Percentiles rank a stretch among this genome's conserved stretches.
Evolutionary conservation across 1,140 invertebrate species (phyloP).

Genomic region (Dendrolimus punctatus): DNA sequence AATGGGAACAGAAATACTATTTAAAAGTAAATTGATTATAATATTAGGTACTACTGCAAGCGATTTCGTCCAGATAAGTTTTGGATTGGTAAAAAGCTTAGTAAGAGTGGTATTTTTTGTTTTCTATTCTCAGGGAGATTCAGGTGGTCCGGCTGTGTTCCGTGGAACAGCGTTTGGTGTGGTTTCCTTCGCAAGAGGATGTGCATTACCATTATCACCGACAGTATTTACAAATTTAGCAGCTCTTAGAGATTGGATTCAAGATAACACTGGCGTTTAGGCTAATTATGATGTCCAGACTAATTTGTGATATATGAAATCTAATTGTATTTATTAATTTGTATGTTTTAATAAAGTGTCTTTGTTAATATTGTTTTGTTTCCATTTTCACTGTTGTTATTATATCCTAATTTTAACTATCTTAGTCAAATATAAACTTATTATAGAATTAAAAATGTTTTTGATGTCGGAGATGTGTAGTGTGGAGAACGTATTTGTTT

Average conservation of each 20-base stretch:
- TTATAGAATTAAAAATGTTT: too few relatives aligned
- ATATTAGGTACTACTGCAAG: too few relatives aligned
- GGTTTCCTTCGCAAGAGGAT: slow-evolving; percentile 60
- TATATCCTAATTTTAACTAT: too few relatives aligned
- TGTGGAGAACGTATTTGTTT: too few relatives aligned
- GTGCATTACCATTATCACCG: slow-evolving; percentile 56
- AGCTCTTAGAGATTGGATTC: slow-evolving; percentile 54
- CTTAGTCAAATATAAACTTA: too few relatives aligned
- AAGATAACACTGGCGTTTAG: slow-evolving; percentile 56
- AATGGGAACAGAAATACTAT: too few relatives aligned
- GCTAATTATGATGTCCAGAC: slow-evolving; percentile 1
- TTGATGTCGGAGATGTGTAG: too few relatives aligned
- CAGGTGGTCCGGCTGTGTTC: slow-evolving; percentile 61
- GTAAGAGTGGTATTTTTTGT: neutral
- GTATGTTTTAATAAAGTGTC: neutral
- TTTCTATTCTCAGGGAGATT: slow-evolving; percentile 49
- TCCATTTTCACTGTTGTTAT: too few relatives aligned
- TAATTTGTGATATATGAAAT: slow-evolving; percentile 2
- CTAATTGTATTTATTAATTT: neutral
- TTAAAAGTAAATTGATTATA: too few relatives aligned
- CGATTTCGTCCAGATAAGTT: too few relatives aligned
- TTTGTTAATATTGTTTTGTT: too few relatives aligned
- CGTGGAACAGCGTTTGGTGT: slow-evolving; percentile 56
- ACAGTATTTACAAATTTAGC: slow-evolving; percentile 64
- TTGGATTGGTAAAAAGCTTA: too few relatives aligned